Percentiles rank a stretch among this genome's conserved stretches.
Evolutionary conservation across 2,888 invertebrate species (phyloP).

Genomic region (Tyria jacobaeae): DNA sequence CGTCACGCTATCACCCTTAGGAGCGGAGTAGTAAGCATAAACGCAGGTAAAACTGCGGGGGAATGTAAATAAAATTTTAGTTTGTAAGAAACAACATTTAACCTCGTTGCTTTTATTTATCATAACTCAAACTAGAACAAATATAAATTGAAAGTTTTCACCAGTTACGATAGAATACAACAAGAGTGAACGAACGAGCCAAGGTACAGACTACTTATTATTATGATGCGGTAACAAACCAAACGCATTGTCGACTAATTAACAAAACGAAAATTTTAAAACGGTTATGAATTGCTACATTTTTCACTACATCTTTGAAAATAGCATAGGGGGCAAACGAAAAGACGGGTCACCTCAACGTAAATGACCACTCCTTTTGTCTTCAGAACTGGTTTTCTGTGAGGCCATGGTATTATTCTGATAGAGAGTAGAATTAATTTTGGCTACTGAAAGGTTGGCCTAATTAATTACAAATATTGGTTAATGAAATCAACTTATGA

Average conservation of each 20-base stretch:
- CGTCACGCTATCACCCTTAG: too few relatives aligned
- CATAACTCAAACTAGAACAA: too few relatives aligned
- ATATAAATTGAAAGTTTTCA: conserved; percentile 1
- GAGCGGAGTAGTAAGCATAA: too few relatives aligned
- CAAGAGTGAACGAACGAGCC: conserved; percentile 3
- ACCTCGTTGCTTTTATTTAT: not conserved
- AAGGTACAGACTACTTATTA: conserved; percentile 44
- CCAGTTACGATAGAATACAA: conserved; percentile 13
- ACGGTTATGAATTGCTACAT: not conserved
- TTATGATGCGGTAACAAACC: conserved; percentile 42
- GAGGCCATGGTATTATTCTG: too few relatives aligned
- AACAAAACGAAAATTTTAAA: not conserved
- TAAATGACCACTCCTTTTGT: too few relatives aligned
- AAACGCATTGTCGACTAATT: conserved; percentile 11
- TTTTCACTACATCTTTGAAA: not conserved
- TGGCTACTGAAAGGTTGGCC: not conserved
- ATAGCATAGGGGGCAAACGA: too few relatives aligned
- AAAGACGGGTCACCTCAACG: too few relatives aligned
- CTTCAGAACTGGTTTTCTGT: too few relatives aligned
- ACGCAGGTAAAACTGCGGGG: too few relatives aligned
- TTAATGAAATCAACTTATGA: not conserved
- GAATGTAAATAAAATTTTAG: too few relatives aligned
- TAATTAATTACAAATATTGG: not conserved
- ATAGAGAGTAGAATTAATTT: too few relatives aligned
- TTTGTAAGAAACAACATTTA: too few relatives aligned